Evolutionary conservation across 2,113 vertebrate species (phyloP).

Genomic region (Chamaetylas fuelleborni): DNA sequence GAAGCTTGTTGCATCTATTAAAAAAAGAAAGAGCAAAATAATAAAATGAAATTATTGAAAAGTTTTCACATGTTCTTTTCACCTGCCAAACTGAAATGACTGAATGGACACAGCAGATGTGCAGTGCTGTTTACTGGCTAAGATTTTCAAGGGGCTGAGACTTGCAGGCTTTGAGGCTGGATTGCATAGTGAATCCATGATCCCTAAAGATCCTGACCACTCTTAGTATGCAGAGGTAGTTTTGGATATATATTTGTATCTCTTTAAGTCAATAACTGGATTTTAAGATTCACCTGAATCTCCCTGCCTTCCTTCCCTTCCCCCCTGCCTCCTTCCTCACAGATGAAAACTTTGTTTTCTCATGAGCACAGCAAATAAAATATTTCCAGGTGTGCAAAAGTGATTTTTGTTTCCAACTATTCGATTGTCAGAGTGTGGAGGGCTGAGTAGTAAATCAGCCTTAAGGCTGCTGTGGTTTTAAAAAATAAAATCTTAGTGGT

Average conservation of each 20-base stretch:
- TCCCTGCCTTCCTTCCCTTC: background rate
- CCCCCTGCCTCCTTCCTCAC: background rate
- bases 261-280: background rate
- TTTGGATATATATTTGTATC: background rate
- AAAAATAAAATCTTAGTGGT: slow-evolving; percentile 53
- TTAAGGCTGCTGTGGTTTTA: slow-evolving; percentile 63
- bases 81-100: background rate
- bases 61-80: background rate
- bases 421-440: slow-evolving; percentile 62
- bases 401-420: slow-evolving; percentile 58
- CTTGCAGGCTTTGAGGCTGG: background rate
- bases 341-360: slow-evolving; percentile 40
- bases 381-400: slow-evolving; percentile 72
- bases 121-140: background rate
- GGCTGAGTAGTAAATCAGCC: slow-evolving; percentile 72
- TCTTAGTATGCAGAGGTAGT: background rate
- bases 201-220: background rate
- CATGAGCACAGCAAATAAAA: slow-evolving; percentile 60
- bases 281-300: slow-evolving; percentile 19
- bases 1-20: background rate
- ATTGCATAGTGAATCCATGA: background rate
- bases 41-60: background rate
- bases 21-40: background rate
- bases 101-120: background rate
- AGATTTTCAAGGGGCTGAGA: background rate